Conservation (phyloP, 1,140 invertebrate genomes). For the Brachionus koreanus region DNA sequence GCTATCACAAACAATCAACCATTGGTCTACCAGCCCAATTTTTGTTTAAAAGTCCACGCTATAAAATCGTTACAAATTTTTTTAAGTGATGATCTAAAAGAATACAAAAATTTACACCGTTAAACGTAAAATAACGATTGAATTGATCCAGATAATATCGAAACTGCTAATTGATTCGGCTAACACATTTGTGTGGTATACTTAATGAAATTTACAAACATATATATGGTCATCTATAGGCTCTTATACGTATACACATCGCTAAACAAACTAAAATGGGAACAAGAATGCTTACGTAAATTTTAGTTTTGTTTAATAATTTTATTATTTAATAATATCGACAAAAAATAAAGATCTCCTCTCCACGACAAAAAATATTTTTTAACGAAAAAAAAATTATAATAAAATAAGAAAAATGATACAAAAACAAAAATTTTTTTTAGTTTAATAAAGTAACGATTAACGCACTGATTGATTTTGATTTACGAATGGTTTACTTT, state of each 20-base stretch:
- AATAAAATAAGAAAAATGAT: conserved; percentile 1
- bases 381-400: not conserved
- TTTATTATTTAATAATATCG: conserved; percentile 40
- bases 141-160: not conserved
- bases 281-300: not conserved
- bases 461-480: not conserved
- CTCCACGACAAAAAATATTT: conserved; percentile 26
- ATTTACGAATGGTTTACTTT: conserved; percentile 5
- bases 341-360: conserved; percentile 35
- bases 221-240: not conserved
- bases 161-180: not conserved
- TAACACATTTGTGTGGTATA: not conserved
- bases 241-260: not conserved
- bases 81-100: not conserved
- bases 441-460: conserved; percentile 2
- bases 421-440: conserved; percentile 37
- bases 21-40: not conserved
- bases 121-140: not conserved
- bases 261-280: not conserved
- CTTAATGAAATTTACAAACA: not conserved
- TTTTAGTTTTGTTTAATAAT: not conserved
- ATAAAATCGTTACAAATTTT: not conserved
- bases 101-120: not conserved
- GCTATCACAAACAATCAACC: not conserved
- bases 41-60: not conserved